phyloP scores from a whole-genome alignment of 2,888 invertebrate species.

The Diarsia dahlii region DNA sequence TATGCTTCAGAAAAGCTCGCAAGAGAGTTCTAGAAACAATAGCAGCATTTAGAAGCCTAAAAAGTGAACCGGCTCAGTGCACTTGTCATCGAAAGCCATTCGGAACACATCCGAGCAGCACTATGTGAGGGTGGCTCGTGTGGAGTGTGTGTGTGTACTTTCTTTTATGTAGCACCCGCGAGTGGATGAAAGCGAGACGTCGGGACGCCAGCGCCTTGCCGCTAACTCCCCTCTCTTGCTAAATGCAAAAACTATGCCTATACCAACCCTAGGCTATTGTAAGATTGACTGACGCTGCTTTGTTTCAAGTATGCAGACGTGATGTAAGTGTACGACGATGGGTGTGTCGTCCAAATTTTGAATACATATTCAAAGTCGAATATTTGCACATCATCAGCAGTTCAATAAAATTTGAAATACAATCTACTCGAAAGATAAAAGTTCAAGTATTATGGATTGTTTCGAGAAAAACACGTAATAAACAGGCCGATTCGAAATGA shows the following conservation, averaged over 20 bases:
- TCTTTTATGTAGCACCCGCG: conserved; percentile 85
- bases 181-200: conserved; percentile 88
- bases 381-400: conserved; percentile 44
- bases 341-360: conserved; percentile 67
- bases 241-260: conserved; percentile 86
- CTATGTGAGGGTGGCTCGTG: conserved; percentile 75
- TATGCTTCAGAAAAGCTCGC: conserved; percentile 75
- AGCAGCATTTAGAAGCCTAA: conserved; percentile 87
- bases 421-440: conserved; percentile 38
- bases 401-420: conserved; percentile 56
- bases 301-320: conserved; percentile 80
- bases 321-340: conserved; percentile 67
- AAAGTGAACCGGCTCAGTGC: conserved; percentile 85
- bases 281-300: conserved; percentile 85
- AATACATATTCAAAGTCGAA: conserved; percentile 61
- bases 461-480: conserved; percentile 44
- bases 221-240: conserved; percentile 84
- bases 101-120: conserved; percentile 84
- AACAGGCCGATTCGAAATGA: conserved; percentile 46
- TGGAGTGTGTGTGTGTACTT: conserved; percentile 76
- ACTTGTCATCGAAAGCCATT: conserved; percentile 90
- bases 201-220: conserved; percentile 83
- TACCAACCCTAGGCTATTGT: conserved; percentile 84
- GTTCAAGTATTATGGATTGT: conserved; percentile 34
- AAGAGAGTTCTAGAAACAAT: conserved; percentile 83